Evolutionary conservation across 2,888 invertebrate species (phyloP).

Genomic region (Lithophane leautieri): DNA sequence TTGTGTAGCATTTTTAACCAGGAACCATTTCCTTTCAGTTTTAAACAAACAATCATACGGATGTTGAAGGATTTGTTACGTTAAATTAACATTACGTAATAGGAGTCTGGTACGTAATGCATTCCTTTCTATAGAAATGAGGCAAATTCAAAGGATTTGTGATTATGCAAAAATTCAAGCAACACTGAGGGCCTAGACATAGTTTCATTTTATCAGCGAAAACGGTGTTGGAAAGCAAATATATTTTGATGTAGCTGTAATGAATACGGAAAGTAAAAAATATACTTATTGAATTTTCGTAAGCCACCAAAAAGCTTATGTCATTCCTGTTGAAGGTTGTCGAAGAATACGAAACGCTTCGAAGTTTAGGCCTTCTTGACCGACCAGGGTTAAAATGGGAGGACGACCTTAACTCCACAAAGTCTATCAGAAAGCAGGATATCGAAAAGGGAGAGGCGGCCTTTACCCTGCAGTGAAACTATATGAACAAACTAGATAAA

Average conservation of each 20-base stretch:
- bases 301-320: background rate
- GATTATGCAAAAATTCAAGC: background rate
- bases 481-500: background rate
- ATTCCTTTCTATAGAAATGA: background rate
- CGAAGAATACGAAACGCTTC: background rate
- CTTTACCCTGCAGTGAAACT: background rate
- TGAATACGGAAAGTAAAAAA: too few relatives aligned
- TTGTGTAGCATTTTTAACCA: conserved; percentile 18
- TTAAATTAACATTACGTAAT: background rate
- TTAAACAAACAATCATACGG: background rate
- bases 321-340: background rate
- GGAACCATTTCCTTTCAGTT: background rate
- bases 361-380: background rate
- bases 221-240: background rate
- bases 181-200: background rate
- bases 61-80: background rate
- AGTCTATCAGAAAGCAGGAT: too few relatives aligned
- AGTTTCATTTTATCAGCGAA: background rate
- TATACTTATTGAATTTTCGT: background rate
- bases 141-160: background rate
- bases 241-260: background rate
- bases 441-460: background rate
- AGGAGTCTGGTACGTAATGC: background rate
- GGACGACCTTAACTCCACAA: background rate
- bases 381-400: background rate